Evolutionary conservation across 2,888 invertebrate genomes (phyloP).

Genomic region (Unio pictorum): DNA sequence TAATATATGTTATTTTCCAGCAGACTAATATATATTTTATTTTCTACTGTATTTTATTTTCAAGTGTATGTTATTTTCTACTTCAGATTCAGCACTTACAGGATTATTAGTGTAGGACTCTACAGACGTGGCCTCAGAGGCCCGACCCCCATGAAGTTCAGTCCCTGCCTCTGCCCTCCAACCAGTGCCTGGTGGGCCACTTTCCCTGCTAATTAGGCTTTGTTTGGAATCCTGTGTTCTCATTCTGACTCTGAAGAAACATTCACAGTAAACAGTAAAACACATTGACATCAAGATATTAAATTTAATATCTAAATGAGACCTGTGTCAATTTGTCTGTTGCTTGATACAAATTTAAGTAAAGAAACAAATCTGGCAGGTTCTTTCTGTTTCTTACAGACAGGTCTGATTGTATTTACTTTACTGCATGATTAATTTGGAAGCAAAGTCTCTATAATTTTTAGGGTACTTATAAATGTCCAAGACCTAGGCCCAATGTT

Average conservation of each 20-base stretch:
- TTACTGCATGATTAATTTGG: no score
- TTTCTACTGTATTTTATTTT: not conserved
- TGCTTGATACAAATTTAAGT: no score
- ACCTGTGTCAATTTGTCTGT: no score
- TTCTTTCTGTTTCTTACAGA: no score
- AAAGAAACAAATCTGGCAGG: no score
- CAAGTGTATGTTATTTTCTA: not conserved
- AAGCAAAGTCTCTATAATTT: no score
- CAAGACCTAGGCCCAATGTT: no score
- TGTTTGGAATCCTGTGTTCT: slow-evolving; percentile 45
- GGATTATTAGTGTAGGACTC: slow-evolving; percentile 61
- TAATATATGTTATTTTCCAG: no score
- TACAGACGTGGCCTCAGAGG: slow-evolving; percentile 61
- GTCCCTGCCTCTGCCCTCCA: slow-evolving; percentile 57
- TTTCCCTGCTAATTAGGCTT: slow-evolving; percentile 30
- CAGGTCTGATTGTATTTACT: no score
- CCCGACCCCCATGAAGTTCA: slow-evolving; percentile 51
- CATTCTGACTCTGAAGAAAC: slow-evolving; percentile 9
- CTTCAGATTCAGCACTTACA: slow-evolving; percentile 38
- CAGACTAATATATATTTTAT: no score
- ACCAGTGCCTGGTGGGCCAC: slow-evolving; percentile 50
- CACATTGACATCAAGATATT: slow-evolving; percentile 5
- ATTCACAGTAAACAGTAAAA: slow-evolving; percentile 2
- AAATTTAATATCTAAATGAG: no score
- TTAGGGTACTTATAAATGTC: no score